Base-by-base conservation (phyloP, 2,113 vertebrate species). In the Crotophaga sulcirostris region DNA sequence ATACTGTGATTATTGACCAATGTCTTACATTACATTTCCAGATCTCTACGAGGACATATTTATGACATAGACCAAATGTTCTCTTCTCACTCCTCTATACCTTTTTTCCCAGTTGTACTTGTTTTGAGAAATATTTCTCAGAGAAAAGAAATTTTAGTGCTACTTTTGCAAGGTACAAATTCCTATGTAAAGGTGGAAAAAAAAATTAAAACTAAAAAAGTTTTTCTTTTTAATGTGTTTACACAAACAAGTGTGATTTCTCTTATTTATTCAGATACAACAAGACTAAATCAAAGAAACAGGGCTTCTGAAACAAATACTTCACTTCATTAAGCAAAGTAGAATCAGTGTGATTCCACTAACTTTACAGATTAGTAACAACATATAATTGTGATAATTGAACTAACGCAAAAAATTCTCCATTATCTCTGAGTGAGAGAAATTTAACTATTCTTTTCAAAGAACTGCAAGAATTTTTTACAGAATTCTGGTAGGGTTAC, bases 141-240 rank as follows among this genome's bases (percentile, higher is more conserved):
- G 9, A 55, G 33, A 31, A 64, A 36, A 24, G 34, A 34, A 59
- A 20, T 34, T n/a, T n/a, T 36, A 42, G 21, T 11, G 5, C 4
- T 51, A 19, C 12, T 78, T 90, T 42, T 64, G 51, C 13, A 84
- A 72, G 36, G 23, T 2, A 7, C 3, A 64, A 20, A 7, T 78
- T 20, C 23, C 11, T 29, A 23, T 56, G 10, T 17, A 24, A 21
- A 10, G 20, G 24, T 0, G 1, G 6, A 20, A 0, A 2, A 6
- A 36, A 23, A n/a, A 44, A 26, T 6, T 4, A 25, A 51, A 66
- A 5, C 6, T 13, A 34, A 47, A 26, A 2, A 34, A 34, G 6
- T 44, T 33, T 38, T 58, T 36, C 3, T 4, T 38, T 56, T 63
- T 56, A 8, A 17, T 44, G 3, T 28, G 26, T 38, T 51, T 49